A percentile compares a stretch with the other conserved stretches of the same genome.
phyloP scores from a whole-genome alignment of 1,140 invertebrate species.

The Penaeus japonicus region DNA sequence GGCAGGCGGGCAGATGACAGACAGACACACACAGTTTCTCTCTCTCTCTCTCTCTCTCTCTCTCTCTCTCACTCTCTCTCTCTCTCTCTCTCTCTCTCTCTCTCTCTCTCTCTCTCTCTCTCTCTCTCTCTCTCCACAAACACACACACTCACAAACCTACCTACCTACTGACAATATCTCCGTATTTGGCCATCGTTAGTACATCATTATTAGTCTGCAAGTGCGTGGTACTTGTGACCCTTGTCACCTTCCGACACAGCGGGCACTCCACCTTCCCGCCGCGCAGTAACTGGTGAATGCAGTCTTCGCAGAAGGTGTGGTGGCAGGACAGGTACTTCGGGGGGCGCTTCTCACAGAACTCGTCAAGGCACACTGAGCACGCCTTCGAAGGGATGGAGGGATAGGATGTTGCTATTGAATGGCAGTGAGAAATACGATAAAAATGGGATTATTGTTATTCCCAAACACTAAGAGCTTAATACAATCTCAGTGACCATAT shows the following conservation, averaged over 20 bases:
- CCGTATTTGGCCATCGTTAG: constrained; percentile 26
- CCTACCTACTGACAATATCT: constrained; percentile 8
- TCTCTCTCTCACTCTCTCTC: too few species aligned
- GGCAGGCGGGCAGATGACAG: background rate
- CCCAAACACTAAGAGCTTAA: too few species aligned
- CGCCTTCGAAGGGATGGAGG: background rate
- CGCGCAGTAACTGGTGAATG: background rate
- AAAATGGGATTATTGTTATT: too few species aligned
- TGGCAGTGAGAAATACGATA: too few species aligned
- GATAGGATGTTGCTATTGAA: too few species aligned
- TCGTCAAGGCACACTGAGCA: constrained; percentile 21
- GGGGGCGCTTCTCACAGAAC: background rate
- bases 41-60: too few species aligned
- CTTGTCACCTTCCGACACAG: background rate
- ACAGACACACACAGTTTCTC: background rate
- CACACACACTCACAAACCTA: background rate
- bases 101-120: too few species aligned
- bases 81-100: too few species aligned
- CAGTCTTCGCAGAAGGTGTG: constrained; percentile 33
- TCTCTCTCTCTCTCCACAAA: too few species aligned
- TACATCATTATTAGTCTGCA: constrained; percentile 32
- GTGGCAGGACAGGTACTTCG: constrained; percentile 13
- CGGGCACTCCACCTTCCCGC: background rate
- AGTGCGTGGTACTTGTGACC: background rate
- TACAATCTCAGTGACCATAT: too few species aligned